Evolutionary conservation across 2,888 invertebrate genomes (phyloP).

Genomic region (Iselma pallidipennis): DNA sequence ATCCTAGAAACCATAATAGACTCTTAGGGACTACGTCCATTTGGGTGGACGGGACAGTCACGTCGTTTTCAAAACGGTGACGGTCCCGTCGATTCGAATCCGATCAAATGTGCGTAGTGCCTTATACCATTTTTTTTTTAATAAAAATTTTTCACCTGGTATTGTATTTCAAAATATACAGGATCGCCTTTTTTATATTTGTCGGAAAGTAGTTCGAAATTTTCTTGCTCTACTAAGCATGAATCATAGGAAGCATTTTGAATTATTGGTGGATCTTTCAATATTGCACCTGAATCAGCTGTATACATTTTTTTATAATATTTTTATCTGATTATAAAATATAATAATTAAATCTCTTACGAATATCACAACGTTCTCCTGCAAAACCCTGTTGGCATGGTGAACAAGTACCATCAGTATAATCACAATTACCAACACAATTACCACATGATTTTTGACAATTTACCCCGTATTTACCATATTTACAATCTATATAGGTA

Average conservation of each 20-base stretch:
- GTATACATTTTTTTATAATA: neutral
- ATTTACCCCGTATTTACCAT: constrained; percentile 35
- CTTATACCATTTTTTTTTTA: too few relatives aligned
- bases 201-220: neutral
- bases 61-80: too few relatives aligned
- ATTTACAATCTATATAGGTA: constrained; percentile 34
- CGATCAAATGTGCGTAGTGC: too few relatives aligned
- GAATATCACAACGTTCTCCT: constrained; percentile 20
- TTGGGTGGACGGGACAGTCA: too few relatives aligned
- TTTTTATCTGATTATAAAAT: neutral
- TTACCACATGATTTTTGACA: constrained; percentile 37
- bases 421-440: constrained; percentile 25
- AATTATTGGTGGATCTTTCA: neutral
- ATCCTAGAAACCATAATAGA: neutral
- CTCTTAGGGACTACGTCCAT: too few relatives aligned
- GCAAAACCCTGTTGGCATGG: constrained; percentile 9
- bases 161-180: neutral
- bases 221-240: neutral
- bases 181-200: neutral
- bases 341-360: too few relatives aligned
- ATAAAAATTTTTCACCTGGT: too few relatives aligned
- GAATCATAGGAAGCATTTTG: neutral
- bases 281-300: neutral
- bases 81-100: too few relatives aligned
- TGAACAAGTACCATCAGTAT: constrained; percentile 16